Evolutionary conservation across 2,797 vertebrate species (phyloP).

Genomic region (Hippoglossus hippoglossus): DNA sequence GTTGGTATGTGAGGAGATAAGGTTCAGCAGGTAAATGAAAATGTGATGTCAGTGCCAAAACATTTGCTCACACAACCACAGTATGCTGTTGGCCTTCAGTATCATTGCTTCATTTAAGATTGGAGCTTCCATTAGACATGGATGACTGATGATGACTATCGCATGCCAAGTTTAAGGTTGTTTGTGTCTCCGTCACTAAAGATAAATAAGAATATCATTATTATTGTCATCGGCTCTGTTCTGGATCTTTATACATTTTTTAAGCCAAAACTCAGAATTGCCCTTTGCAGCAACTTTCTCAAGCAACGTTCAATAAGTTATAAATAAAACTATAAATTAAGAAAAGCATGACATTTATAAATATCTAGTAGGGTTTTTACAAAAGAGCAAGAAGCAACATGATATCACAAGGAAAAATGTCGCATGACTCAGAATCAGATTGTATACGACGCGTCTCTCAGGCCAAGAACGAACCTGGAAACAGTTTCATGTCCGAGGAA

Average conservation of each 20-base stretch:
- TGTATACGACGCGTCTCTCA: background rate
- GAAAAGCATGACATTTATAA: too few species aligned
- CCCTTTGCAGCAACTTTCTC: too few species aligned
- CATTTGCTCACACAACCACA: background rate
- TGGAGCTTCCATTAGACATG: background rate
- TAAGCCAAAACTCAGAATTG: too few species aligned
- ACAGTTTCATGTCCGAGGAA: background rate
- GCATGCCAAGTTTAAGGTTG: too few species aligned
- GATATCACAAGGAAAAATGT: background rate
- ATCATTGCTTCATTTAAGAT: background rate
- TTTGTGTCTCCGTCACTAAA: too few species aligned
- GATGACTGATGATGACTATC: background rate
- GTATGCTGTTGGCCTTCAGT: background rate
- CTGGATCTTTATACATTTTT: too few species aligned
- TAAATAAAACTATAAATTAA: too few species aligned
- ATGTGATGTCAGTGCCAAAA: slow-evolving; percentile 34
- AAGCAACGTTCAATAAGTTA: too few species aligned
- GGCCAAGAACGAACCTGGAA: slow-evolving; percentile 8
- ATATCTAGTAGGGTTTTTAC: too few species aligned
- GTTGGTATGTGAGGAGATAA: slow-evolving; percentile 43
- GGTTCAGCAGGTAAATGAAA: slow-evolving; percentile 38
- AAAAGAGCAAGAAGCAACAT: background rate
- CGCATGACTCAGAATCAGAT: slow-evolving; percentile 18
- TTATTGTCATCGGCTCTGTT: too few species aligned
- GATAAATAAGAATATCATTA: too few species aligned